Base-by-base conservation (phyloP, 2,888 invertebrate species). In the Dicycla oo region DNA sequence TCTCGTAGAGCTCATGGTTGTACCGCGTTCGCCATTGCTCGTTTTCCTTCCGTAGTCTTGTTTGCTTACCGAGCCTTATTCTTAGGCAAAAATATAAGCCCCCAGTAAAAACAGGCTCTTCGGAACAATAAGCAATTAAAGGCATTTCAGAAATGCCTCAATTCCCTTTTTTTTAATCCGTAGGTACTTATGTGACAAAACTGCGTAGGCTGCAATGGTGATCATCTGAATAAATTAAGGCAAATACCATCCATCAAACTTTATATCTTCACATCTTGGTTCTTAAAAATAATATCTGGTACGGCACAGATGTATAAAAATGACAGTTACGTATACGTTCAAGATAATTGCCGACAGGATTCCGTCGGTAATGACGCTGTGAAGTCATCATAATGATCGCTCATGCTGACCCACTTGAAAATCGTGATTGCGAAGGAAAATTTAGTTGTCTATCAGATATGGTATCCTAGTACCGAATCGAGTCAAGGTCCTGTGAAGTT, bases 401-500 rank as follows among this genome's bases (percentile, higher is more conserved):
- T 91, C 90, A 89, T 88, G 88, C 85, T 86, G 15, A 73, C 47
- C 65, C 85, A 91, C 90, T 89, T 92, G 90, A 88, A 92, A 93
- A 92, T 94, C 94, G 94, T 95, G 94, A 94, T 91, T 86, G 65
- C 86, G 77, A 83, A 79, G 91, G 91, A 90, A 93, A 92, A 92
- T 90, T 91, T 87, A 89, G 85, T 88, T 88, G 89, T 78, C 73
- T 87, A 86, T 87, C 86, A 87, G 88, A 90, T 89, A 91, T 88
- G 85, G 79, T 87, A 89, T 88, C 89, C 89, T 90, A 86, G 87
- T 88, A 85, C 56, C 34, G 1, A 80, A 47, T 57, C 5, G 8
- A 78, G 71, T 69, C 83, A 85, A 80, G 85, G 85, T 45, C 38
- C 3, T 57, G 20, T 58, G n/a, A 34, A 62, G 11, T 43, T 57